Evolutionary conservation across 2,113 vertebrate genomes (phyloP).

Genomic region (Oceanites oceanicus): DNA sequence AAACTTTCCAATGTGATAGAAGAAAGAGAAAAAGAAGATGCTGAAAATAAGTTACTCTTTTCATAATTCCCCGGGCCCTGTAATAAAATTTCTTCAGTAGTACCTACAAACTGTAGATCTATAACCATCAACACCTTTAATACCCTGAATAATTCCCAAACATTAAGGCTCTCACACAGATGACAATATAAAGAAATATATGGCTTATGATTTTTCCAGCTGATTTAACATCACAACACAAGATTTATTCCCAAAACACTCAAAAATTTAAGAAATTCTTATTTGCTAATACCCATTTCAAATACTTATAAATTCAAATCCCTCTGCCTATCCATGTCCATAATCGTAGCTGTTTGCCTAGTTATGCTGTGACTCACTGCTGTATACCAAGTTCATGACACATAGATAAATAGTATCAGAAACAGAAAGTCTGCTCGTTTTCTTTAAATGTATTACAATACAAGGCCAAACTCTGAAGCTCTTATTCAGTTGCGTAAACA

Average conservation of each 20-base stretch:
- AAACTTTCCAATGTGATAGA: background rate
- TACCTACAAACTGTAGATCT: background rate
- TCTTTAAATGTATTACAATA: background rate
- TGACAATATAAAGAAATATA: background rate
- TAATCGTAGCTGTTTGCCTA: background rate
- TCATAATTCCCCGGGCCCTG: background rate
- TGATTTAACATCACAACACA: background rate
- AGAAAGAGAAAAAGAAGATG: background rate
- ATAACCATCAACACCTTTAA: background rate
- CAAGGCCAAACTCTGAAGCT: background rate
- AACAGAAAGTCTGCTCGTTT: background rate
- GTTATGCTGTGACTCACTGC: background rate
- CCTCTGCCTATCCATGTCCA: background rate
- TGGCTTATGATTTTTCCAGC: background rate
- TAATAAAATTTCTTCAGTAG: background rate
- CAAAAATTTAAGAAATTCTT: background rate
- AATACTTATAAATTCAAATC: background rate
- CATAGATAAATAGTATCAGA: background rate
- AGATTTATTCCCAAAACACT: background rate
- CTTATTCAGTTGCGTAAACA: background rate
- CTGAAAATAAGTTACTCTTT: background rate
- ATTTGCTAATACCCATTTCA: background rate
- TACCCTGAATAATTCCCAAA: background rate
- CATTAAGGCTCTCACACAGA: background rate
- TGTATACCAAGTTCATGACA: background rate